phyloP scores from a whole-genome alignment of 1,140 invertebrate species.

The Eueides isabella region DNA sequence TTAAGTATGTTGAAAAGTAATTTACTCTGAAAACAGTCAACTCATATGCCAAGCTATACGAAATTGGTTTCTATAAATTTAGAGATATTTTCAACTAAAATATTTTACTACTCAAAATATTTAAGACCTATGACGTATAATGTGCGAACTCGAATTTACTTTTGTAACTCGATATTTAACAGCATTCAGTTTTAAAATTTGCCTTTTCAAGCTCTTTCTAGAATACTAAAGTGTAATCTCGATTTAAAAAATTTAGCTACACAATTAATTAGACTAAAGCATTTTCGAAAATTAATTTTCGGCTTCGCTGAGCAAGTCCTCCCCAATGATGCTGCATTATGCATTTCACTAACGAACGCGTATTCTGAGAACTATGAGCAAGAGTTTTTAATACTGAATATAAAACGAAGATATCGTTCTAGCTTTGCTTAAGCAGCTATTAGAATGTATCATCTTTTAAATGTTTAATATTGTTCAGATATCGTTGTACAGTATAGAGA shows the following conservation, averaged over 20 bases:
- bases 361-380: constrained; percentile 47
- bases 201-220: not conserved
- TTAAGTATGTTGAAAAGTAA: too few relatives aligned
- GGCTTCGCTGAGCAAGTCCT: constrained; percentile 2
- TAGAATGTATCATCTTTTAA: not conserved
- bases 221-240: not conserved
- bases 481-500: not conserved
- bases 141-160: too few relatives aligned
- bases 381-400: constrained; percentile 55
- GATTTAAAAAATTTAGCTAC: not conserved
- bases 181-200: not conserved
- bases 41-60: too few relatives aligned
- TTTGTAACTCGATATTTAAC: not conserved
- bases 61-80: too few relatives aligned
- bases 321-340: constrained; percentile 57
- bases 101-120: too few relatives aligned
- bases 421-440: constrained; percentile 11
- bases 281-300: constrained; percentile 29
- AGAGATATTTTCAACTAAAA: too few relatives aligned
- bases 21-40: too few relatives aligned
- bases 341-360: constrained; percentile 69
- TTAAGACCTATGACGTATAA: too few relatives aligned
- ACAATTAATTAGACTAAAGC: constrained; percentile 18
- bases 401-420: constrained; percentile 37
- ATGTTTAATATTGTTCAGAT: not conserved